These are phyloP conservation scores for Stigmatopora nigra DNA, from an alignment of 2,113 vertebrate genomes.

Conservation along the genomic window DNA sequence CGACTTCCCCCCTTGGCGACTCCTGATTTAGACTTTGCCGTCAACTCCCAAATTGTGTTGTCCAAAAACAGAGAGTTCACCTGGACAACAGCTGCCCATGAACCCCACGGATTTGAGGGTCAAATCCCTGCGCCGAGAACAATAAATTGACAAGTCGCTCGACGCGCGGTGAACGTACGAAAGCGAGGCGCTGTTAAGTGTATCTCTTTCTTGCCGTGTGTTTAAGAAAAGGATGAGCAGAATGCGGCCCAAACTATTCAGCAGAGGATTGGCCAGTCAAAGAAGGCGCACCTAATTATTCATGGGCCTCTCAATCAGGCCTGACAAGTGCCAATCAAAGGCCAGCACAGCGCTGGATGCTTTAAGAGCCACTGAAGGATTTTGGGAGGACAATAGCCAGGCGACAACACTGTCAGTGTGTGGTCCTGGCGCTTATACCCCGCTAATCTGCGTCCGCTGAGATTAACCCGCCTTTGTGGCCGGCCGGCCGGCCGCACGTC, in stretches of 20 bases:
- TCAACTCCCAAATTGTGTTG: neutral
- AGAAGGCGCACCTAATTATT: conserved; percentile 71
- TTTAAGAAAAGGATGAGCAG: conserved; percentile 81
- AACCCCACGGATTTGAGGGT: conserved; percentile 71
- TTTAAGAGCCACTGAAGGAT: conserved; percentile 49
- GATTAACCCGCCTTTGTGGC: conserved; percentile 85
- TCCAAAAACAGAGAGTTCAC: conserved; percentile 62
- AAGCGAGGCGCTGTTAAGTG: conserved; percentile 70
- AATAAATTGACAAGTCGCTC: conserved; percentile 43
- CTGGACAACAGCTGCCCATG: conserved; percentile 69
- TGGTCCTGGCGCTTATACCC: conserved; percentile 81
- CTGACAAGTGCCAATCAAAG: conserved; percentile 97
- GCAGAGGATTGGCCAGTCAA: conserved; percentile 66
- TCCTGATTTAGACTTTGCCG: too few species aligned
- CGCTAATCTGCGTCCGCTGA: conserved; percentile 85
- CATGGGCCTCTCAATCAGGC: conserved; percentile 84
- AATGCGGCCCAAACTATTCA: conserved; percentile 73
- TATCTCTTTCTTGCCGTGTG: conserved; percentile 75
- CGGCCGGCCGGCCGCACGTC: conserved; percentile 55
- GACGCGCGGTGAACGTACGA: conserved; percentile 68
- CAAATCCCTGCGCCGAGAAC: conserved; percentile 63
- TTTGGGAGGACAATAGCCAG: conserved; percentile 64
- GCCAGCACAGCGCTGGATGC: conserved; percentile 64
- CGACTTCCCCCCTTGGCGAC: too few species aligned
- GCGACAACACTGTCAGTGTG: conserved; percentile 86